Evolutionary conservation across 2,113 vertebrate species (phyloP).

Genomic region (Myotis davidii): DNA sequence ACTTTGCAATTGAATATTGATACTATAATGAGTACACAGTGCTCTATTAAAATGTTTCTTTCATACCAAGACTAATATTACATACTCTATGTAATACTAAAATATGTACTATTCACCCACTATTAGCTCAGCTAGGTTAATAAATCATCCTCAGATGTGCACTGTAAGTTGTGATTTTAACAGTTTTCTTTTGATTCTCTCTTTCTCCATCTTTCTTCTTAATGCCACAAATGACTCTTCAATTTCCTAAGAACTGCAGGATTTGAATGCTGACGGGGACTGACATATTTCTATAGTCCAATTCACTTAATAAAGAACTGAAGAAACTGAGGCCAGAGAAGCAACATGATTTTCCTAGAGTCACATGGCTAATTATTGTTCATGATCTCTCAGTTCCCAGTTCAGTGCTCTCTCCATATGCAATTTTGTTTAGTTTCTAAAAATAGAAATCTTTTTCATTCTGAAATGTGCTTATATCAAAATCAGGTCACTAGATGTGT

Average conservation of each 20-base stretch:
- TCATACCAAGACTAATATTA: neutral
- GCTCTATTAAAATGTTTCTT: neutral
- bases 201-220: neutral
- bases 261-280: neutral
- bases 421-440: conserved; percentile 20
- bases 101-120: conserved; percentile 11
- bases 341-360: neutral
- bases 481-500: neutral
- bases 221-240: neutral
- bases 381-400: neutral
- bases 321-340: neutral
- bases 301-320: neutral
- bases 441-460: neutral
- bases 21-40: neutral
- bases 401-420: neutral
- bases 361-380: neutral
- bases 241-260: neutral
- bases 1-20: neutral
- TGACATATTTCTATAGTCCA: neutral
- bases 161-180: neutral
- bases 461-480: neutral
- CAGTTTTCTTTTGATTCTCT: neutral
- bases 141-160: neutral
- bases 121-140: neutral
- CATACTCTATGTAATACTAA: neutral